These are phyloP conservation scores for Sylvilagus floridanus DNA, from an alignment of 2,797 vertebrate species.

Conservation along the genomic window DNA sequence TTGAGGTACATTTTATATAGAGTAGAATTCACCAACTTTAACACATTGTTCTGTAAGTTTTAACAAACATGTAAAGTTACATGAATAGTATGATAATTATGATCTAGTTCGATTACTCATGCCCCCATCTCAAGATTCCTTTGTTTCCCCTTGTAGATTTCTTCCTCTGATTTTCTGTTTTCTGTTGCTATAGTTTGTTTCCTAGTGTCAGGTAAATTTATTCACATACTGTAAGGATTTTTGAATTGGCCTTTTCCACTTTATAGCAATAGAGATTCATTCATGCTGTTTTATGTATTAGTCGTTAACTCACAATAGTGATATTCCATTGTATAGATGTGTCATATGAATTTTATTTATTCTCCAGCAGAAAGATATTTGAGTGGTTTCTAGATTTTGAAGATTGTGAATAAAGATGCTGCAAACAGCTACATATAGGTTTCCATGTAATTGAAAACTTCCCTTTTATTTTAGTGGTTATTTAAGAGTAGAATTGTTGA, in stretches of 20 bases:
- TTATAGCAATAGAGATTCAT: background rate
- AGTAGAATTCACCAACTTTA: background rate
- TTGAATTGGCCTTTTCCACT: background rate
- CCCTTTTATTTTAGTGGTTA: background rate
- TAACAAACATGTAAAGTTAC: background rate
- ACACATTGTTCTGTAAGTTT: background rate
- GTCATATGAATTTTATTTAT: background rate
- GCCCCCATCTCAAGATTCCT: background rate
- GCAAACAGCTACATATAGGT: background rate
- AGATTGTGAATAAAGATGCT: background rate
- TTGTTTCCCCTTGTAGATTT: background rate
- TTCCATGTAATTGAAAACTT: background rate
- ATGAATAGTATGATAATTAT: background rate
- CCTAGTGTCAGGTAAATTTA: background rate
- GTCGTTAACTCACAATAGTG: background rate
- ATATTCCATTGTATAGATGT: background rate
- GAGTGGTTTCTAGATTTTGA: background rate
- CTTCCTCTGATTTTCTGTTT: background rate
- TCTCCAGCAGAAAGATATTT: background rate
- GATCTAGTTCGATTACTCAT: background rate
- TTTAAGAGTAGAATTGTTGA: background rate
- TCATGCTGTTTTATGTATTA: background rate
- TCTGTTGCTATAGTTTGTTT: background rate
- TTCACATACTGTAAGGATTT: background rate
- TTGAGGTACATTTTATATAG: background rate